Conservation (phyloP, 2,113 vertebrate genomes). For the Bubo scandiacus region DNA sequence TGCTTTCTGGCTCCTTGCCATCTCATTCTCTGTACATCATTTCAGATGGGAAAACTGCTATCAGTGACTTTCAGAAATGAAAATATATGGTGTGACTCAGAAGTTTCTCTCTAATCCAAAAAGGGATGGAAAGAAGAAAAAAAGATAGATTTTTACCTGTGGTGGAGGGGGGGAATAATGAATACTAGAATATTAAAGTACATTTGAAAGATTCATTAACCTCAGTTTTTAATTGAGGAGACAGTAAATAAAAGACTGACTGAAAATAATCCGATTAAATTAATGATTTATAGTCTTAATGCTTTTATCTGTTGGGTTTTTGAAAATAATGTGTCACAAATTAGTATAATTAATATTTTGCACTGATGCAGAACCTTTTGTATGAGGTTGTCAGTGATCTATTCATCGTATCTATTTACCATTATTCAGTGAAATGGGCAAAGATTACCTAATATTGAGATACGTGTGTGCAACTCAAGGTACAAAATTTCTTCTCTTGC, state of each 20-base stretch:
- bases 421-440: not conserved
- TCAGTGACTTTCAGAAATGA: slow-evolving; percentile 47
- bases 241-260: not conserved
- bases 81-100: slow-evolving; percentile 38
- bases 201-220: not conserved
- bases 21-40: slow-evolving; percentile 10
- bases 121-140: not conserved
- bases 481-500: not conserved
- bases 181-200: not conserved
- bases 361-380: not conserved
- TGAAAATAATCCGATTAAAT: slow-evolving; percentile 19
- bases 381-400: not conserved
- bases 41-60: slow-evolving; percentile 39
- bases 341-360: slow-evolving; percentile 9
- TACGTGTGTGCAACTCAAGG: not conserved
- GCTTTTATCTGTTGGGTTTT: not conserved
- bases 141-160: not conserved
- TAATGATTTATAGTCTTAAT: not conserved
- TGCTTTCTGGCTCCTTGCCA: not conserved
- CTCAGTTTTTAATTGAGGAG: slow-evolving; percentile 5
- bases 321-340: not conserved
- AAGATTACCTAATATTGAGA: not conserved
- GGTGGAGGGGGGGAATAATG: not conserved
- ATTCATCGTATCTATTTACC: not conserved
- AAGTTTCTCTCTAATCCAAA: not conserved